Evolutionary conservation across 2,113 vertebrate genomes (phyloP), one percentile per base, ranked within the genome.

Genomic region (Amphilophus citrinellus): DNA sequence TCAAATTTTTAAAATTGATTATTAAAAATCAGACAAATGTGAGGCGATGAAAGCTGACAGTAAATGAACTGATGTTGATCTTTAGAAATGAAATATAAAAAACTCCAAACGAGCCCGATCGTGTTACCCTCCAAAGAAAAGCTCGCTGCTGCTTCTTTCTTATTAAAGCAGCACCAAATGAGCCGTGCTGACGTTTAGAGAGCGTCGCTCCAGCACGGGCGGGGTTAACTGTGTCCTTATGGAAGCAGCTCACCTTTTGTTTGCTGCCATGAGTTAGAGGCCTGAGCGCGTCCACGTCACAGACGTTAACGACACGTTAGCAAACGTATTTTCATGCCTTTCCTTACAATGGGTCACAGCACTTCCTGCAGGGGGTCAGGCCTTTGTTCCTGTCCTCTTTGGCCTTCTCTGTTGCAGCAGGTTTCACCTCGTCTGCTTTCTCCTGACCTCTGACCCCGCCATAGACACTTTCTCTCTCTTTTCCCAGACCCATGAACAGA

Each of bases 211-310:
- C 37, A 10, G 10, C 37, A 3, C 39, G 39, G 2, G 10, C 39
- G 2, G 9, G 10, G 39, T 2, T 10, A 42, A 42, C 39, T 42
- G 39, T 3, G 37, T 42, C 39, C 11, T 42, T 42, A 42, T 42
- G 3, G 10, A 42, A 42, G 10, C 39, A 42, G 39, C 39, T 42
- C 39, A 11, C 39, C 39, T 42, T 7, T 42, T 3, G 9, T 61
- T 59, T 11, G 10, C 2, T 13, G 10, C 80, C 39, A 61, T 80
- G 35, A 35, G 85, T 93, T 89, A 91, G 86, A 93, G 92, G 53
- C 84, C 84, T 47, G 80, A 77, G 77, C 77, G 65, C 5, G 30
- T 32, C 5, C 27, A 89, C 89, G 87, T 91, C 86, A 86, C 86
- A 87, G 81, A 77, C 86, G 37, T 7, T 8, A 3, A 8, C 1